A percentile compares a stretch with the other conserved stretches of the same genome.
These are phyloP conservation scores for Halocynthia aurantium DNA, from an alignment of 23 tunicate species.

Conservation along the genomic window DNA sequence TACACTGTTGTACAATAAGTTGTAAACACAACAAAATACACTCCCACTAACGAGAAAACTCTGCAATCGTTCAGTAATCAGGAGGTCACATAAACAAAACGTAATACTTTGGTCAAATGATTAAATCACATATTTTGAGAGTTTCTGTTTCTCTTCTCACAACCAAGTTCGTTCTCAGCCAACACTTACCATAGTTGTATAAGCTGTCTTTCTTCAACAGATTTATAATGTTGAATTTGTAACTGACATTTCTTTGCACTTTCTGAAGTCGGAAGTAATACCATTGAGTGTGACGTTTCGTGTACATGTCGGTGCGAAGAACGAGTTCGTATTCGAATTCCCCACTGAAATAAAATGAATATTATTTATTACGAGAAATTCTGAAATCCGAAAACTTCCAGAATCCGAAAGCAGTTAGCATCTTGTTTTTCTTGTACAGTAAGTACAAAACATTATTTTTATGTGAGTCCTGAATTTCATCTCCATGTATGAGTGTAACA, in stretches of 20 bases:
- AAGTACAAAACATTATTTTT: too few relatives aligned
- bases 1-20: too few relatives aligned
- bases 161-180: too few relatives aligned
- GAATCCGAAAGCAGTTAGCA: too few relatives aligned
- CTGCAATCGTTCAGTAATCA: not conserved
- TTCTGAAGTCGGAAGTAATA: slow-evolving; percentile 81
- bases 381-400: too few relatives aligned
- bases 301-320: slow-evolving; percentile 89
- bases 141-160: too few relatives aligned
- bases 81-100: not conserved
- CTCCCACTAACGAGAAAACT: not conserved
- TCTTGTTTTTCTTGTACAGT: too few relatives aligned
- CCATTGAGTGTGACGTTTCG: slow-evolving; percentile 95
- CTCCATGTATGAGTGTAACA: too few relatives aligned
- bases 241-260: slow-evolving; percentile 41
- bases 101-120: not conserved
- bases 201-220: slow-evolving; percentile 88
- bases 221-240: slow-evolving; percentile 88
- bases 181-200: slow-evolving; percentile 74
- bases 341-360: slow-evolving; percentile 31
- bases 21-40: not conserved
- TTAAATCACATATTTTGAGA: too few relatives aligned
- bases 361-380: too few relatives aligned
- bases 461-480: too few relatives aligned
- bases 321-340: slow-evolving; percentile 87